Base-by-base conservation (phyloP, 2,113 vertebrate species). In the Rhinopithecus roxellana region DNA sequence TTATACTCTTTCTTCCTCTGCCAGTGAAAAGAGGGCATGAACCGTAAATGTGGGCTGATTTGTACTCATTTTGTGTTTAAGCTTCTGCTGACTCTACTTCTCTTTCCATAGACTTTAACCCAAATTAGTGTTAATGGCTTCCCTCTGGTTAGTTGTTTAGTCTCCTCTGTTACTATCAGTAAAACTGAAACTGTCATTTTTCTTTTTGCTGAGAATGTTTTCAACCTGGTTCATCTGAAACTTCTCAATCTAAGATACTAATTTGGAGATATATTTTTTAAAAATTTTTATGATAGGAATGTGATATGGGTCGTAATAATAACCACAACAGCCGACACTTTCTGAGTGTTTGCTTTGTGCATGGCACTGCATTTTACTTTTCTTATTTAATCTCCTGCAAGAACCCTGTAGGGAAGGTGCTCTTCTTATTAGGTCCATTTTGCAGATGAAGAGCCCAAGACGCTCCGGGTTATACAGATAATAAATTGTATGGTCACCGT, bases 171-270 rank as follows among this genome's bases (percentile, higher is more conserved):
- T 40, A 18, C 59, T n/a, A 2, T 80, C 13, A 18, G 48, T 27
- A 10, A 45, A 70, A 79, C 10, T 4, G 45, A 50, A 48, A 45
- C 13, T 61, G 25, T 52, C 16, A 1, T 48, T 57, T 84, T 90
- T n/a, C 18, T 86, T 93, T 80, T 57, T 18, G 50, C 50, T 82
- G 59, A 87, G 17, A 64, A 48, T 83, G 14, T 90, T 87, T 95
- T 64, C 89, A 30, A 23, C 6, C 8, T n/a, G 11, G 10, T 80
- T 89, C 59, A 35, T 96, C 72, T 80, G 75, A 75, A 79, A 52
- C 35, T 16, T 89, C 64, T 94, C 69, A 72, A 8, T 67, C 45
- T 64, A 84, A 48, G 61, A 74, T 16, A 23, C 55, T 43, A 20
- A 57, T 69, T 67, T 75, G 52, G n/a, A 69, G 45, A 25, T 64